These are phyloP conservation scores for Archips xylosteana DNA, from an alignment of 2,888 invertebrate genomes.

Conservation along the genomic window DNA sequence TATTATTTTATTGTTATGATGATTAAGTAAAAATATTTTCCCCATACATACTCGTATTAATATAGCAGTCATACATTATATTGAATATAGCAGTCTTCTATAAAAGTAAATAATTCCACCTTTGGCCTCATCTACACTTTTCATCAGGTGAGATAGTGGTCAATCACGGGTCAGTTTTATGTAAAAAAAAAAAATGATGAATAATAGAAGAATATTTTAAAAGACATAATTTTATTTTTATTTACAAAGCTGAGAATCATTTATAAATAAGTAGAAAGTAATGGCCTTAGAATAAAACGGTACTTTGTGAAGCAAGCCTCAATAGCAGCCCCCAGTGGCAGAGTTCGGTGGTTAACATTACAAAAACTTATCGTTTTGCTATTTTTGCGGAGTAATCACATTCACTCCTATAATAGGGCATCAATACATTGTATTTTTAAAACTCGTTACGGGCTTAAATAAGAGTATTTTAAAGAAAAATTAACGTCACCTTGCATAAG, in stretches of 20 bases:
- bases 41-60: background rate
- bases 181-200: too few species aligned
- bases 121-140: too few species aligned
- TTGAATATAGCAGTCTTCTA: background rate
- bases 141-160: too few species aligned
- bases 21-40: background rate
- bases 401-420: background rate
- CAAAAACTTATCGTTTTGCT: background rate
- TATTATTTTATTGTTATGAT: background rate
- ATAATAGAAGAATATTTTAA: background rate
- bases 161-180: too few species aligned
- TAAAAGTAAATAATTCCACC: background rate
- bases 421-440: background rate
- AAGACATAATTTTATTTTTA: slow-evolving; percentile 9
- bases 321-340: background rate
- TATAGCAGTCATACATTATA: background rate
- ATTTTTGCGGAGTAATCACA: too few species aligned
- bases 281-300: slow-evolving; percentile 8
- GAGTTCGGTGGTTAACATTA: slow-evolving; percentile 28
- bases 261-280: slow-evolving; percentile 20
- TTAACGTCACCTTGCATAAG: background rate
- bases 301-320: slow-evolving; percentile 18
- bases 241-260: slow-evolving; percentile 29
- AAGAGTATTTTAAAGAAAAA: background rate
- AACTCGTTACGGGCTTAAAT: background rate